Percentiles rank a stretch among this genome's conserved stretches.
phyloP scores from a whole-genome alignment of 2,888 invertebrate genomes.

The Margaritifera margaritifera region DNA sequence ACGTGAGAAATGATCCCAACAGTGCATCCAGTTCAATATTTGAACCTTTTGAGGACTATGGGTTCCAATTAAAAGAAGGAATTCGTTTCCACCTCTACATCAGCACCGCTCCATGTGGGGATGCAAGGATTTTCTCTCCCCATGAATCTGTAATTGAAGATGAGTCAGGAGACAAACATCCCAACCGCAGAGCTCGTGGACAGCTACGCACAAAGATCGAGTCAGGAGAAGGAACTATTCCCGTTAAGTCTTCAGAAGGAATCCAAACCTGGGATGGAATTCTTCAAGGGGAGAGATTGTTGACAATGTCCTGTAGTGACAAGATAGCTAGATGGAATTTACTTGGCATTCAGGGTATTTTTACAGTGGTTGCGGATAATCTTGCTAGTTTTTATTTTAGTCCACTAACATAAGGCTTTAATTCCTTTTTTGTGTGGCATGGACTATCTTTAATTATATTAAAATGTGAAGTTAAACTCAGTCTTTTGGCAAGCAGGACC shows the following conservation, averaged over 20 bases:
- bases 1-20: conserved; percentile 71
- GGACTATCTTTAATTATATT: too few relatives aligned
- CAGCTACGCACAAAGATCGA: conserved; percentile 96
- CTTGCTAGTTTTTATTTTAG: too few relatives aligned
- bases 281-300: conserved; percentile 71
- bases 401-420: too few relatives aligned
- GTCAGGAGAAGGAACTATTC: conserved; percentile 83
- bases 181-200: conserved; percentile 80
- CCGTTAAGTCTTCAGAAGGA: conserved; percentile 56
- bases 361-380: not conserved
- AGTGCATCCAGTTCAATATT: conserved; percentile 73
- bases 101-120: conserved; percentile 98
- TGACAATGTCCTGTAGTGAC: conserved; percentile 75
- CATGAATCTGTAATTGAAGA: conserved; percentile 79
- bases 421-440: too few relatives aligned
- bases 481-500: too few relatives aligned
- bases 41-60: conserved; percentile 71
- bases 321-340: conserved; percentile 75
- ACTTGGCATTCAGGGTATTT: conserved; percentile 73
- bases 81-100: conserved; percentile 95
- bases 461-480: too few relatives aligned
- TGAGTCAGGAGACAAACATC: conserved; percentile 72
- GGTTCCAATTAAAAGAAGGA: conserved; percentile 78
- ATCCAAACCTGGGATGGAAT: conserved; percentile 74
- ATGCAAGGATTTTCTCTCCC: conserved; percentile 92